Evolutionary conservation across 2,888 invertebrate species (phyloP), one percentile per base, ranked within the genome.

Genomic region (Gerris lacustris): DNA sequence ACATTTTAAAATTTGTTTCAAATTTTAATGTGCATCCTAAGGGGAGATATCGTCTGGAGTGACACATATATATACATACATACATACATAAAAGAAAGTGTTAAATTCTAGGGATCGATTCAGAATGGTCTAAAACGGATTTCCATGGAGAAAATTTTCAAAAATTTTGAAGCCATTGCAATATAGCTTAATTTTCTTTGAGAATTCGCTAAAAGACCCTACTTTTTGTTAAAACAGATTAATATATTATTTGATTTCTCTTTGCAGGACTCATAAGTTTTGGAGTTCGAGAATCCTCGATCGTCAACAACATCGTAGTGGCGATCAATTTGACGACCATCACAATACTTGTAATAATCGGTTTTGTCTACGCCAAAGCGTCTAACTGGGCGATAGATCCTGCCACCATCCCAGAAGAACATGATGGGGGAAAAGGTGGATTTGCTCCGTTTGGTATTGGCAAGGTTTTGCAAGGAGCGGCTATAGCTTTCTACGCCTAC

Each of bases 401-500:
- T 68, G 70, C 55, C 67, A 45, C n/a, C 55, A 67, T 31, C 73
- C 73, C 44, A n/a, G 15, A 67, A 0, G 64, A 63, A 1, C 69
- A 78, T 7, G 73, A 79, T 63, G 70, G 84, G 74, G 88, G 88
- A 31, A 79, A 78, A 7, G 94, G 94, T 0, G 94, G 94, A 2
- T 95, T 94, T 80, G 87, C 89, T 70, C 94, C 95, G 0, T 94
- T 88, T 80, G 94, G 94, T 0, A 77, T 90, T 31, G 83, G 86
- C 0, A 95, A 92, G 2, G 86, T 92, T 73, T 87, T 93, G 74
- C 86, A 86, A 73, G 93, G 92, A 0, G 91, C 91, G 2, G 91
- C 91, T 0, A 87, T 87, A n/a, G 93, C 92, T 79, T 96, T 96
- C 82, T 96, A 94, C 79, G 94, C 92, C 5, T 96, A 94, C 78